These are phyloP conservation scores for Brachypodius melanocephalos DNA, from an alignment of 2,113 vertebrate genomes.

Conservation along the genomic window DNA sequence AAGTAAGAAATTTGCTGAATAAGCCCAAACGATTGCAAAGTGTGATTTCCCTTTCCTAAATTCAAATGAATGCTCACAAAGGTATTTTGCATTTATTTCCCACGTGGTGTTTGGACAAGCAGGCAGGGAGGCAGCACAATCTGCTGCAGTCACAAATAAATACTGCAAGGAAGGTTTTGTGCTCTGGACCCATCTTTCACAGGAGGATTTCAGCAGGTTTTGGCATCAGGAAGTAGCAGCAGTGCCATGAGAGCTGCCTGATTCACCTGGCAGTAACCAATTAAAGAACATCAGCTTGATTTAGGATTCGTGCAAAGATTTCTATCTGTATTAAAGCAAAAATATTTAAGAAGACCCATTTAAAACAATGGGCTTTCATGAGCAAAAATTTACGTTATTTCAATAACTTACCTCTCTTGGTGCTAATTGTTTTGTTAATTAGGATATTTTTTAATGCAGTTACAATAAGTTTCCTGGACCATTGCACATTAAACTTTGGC, in stretches of 20 bases:
- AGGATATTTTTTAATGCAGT: not conserved
- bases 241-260: not conserved
- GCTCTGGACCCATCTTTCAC: not conserved
- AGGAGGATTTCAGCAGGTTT: not conserved
- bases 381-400: not conserved
- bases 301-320: not conserved
- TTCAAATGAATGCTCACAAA: not conserved
- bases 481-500: not conserved
- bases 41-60: not conserved
- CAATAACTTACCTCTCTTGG: not conserved
- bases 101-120: not conserved
- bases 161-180: not conserved
- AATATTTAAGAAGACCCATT: not conserved
- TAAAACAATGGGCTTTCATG: not conserved
- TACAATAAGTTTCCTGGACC: not conserved
- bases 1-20: not conserved
- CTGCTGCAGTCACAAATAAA: not conserved
- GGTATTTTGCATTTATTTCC: conserved; percentile 2
- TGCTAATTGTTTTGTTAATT: not conserved
- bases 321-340: not conserved
- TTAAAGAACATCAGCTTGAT: not conserved
- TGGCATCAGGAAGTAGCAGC: not conserved
- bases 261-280: not conserved
- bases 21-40: not conserved
- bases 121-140: not conserved